Evolutionary conservation across 2,797 vertebrate species (phyloP).

Genomic region (Thripadectes ignobilis): DNA sequence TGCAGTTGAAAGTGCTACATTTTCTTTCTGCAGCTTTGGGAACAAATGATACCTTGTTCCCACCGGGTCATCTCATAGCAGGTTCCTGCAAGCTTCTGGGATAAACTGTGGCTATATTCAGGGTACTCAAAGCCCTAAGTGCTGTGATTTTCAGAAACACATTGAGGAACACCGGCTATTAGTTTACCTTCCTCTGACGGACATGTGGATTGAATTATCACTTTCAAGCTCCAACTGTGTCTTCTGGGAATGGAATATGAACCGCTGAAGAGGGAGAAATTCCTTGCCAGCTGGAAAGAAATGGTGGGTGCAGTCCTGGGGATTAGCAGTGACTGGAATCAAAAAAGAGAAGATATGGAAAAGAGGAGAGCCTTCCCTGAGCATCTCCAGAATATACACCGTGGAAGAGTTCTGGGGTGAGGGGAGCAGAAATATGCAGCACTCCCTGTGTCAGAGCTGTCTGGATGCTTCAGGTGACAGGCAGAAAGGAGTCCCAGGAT

Average conservation of each 20-base stretch:
- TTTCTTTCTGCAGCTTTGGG: constrained; percentile 4
- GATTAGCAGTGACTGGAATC: neutral
- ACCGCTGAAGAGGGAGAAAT: neutral
- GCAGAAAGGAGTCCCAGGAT: neutral
- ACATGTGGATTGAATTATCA: neutral
- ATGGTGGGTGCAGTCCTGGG: neutral
- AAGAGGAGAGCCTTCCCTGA: neutral
- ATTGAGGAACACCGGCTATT: neutral
- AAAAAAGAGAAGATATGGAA: neutral
- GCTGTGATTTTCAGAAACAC: neutral
- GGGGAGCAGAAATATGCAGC: neutral
- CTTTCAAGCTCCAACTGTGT: neutral
- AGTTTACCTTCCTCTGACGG: neutral
- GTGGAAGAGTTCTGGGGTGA: neutral
- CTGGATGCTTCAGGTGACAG: neutral
- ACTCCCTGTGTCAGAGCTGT: neutral
- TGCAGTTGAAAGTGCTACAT: neutral
- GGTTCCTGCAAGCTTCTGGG: neutral
- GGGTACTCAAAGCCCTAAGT: neutral
- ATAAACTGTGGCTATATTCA: neutral
- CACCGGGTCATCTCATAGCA: neutral
- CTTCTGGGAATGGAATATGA: neutral
- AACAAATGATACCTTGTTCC: neutral
- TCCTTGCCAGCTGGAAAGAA: neutral
- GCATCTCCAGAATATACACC: neutral